A percentile compares a stretch with the other conserved stretches of the same genome.
Conservation (phyloP, 92 coral and sea anemone genomes). For the Ricordea florida region DNA sequence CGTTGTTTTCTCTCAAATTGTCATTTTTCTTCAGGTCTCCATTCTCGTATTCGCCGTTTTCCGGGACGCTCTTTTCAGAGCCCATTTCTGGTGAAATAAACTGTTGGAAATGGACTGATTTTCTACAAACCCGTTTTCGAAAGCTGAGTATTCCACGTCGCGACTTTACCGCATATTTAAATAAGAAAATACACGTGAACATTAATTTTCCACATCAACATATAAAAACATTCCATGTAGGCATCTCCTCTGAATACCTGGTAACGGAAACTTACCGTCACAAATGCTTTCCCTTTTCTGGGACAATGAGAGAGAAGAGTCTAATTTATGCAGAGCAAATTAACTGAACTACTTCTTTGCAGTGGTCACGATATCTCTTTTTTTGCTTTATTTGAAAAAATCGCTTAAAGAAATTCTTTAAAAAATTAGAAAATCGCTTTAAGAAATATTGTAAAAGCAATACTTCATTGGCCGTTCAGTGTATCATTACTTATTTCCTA, state of each 20-base stretch:
- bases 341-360: too few species aligned
- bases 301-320: background rate
- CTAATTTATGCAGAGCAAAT: too few species aligned
- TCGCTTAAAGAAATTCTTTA: too few species aligned
- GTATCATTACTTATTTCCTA: too few species aligned
- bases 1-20: slow-evolving; percentile 10
- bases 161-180: slow-evolving; percentile 14
- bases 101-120: too few species aligned
- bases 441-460: too few species aligned
- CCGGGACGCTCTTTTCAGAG: slow-evolving; percentile 49
- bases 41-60: background rate
- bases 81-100: slow-evolving; percentile 5
- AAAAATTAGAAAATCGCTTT: too few species aligned
- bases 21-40: slow-evolving; percentile 41
- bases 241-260: slow-evolving; percentile 13
- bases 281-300: background rate
- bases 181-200: slow-evolving; percentile 53
- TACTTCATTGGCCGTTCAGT: too few species aligned
- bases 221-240: slow-evolving; percentile 29
- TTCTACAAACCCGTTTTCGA: background rate
- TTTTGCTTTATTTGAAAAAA: too few species aligned
- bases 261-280: slow-evolving; percentile 4
- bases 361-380: too few species aligned
- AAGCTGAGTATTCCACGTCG: slow-evolving; percentile 36
- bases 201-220: slow-evolving; percentile 5